Evolutionary conservation across 2,888 invertebrate species (phyloP).

Genomic region (Hyalella azteca): DNA sequence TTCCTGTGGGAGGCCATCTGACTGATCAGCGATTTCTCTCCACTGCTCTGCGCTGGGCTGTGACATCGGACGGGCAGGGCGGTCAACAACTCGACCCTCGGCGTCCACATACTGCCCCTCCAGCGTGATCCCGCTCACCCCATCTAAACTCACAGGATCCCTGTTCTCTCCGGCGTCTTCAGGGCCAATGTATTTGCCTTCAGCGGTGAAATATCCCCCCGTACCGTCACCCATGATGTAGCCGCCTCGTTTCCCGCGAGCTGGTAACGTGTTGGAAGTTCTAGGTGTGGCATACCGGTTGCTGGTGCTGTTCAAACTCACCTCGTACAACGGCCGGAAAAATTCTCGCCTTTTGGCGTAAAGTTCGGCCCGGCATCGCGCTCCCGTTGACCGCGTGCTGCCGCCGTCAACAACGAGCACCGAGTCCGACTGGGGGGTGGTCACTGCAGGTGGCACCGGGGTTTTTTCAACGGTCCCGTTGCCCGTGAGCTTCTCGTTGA

Average conservation of each 20-base stretch:
- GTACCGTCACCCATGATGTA: constrained; percentile 16
- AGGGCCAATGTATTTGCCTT: background rate
- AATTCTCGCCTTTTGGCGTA: constrained; percentile 53
- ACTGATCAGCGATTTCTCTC: constrained; percentile 3
- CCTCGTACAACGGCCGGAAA: constrained; percentile 42
- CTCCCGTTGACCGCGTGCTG: constrained; percentile 41
- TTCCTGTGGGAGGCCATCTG: background rate
- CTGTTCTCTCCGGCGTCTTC: background rate
- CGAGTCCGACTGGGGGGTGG: constrained; percentile 38
- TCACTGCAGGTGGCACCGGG: constrained; percentile 34
- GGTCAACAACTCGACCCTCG: background rate
- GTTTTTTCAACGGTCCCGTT: constrained; percentile 28
- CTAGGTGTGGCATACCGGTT: background rate
- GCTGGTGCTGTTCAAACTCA: background rate
- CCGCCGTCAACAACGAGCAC: constrained; percentile 37
- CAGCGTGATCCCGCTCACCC: background rate
- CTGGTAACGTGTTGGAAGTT: constrained; percentile 27
- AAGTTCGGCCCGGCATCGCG: constrained; percentile 50
- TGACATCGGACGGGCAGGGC: constrained; percentile 31
- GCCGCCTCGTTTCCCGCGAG: constrained; percentile 23
- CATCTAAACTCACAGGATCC: background rate
- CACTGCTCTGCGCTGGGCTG: constrained; percentile 28
- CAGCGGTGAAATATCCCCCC: constrained; percentile 23
- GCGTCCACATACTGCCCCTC: constrained; percentile 13
- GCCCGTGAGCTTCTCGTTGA: background rate